Evolutionary conservation across 2,113 vertebrate genomes (phyloP), one percentile per base, ranked within the genome.

Genomic region (Murina feae): DNA sequence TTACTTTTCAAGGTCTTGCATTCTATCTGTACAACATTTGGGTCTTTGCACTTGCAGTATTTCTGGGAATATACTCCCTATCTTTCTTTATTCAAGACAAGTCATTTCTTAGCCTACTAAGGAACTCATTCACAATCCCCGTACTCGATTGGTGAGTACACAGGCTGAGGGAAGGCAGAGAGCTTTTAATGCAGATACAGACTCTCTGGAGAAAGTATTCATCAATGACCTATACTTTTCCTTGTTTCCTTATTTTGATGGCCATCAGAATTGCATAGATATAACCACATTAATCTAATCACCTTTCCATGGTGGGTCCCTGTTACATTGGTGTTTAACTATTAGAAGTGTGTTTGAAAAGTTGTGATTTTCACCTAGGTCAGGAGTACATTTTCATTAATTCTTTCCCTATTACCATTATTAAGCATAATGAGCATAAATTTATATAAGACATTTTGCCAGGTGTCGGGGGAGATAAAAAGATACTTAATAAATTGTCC

Each of bases 261-360:
- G 16, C 66, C 72, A 90, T 13, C 21, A 90, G 49, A 32, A 82
- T 86, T 6, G 32, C 30, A 58, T 32, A 51, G 23, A 71, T 44
- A 68, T 4, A 65, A 60, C 21, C 30, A 80, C 6, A 35, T 83
- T 49, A 78, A 79, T 93, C 42, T 63, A 55, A 58, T 79, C 11
- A 65, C 25, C 23, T 51, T 76, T 80, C 49, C 18, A 2, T 96
- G 25, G n/a, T 85, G 28, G 25, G 82, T 53, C n/a, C 60, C 4
- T 51, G 4, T 80, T 74, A 20, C 28, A 39, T 65, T 68, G 5
- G n/a, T 95, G 3, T 90, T 86, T 83, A 95, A 78, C 81, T 66
- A 90, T 44, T 76, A 93, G 6, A 74, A 63, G 20, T 83, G 81
- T 82, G 16, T 86, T 93, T 93, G 66, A 72, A 79, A 79, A 76